Evolutionary conservation across 2,113 vertebrate genomes (phyloP), one percentile per base, ranked within the genome.

Genomic region (Trogon melanurus): DNA sequence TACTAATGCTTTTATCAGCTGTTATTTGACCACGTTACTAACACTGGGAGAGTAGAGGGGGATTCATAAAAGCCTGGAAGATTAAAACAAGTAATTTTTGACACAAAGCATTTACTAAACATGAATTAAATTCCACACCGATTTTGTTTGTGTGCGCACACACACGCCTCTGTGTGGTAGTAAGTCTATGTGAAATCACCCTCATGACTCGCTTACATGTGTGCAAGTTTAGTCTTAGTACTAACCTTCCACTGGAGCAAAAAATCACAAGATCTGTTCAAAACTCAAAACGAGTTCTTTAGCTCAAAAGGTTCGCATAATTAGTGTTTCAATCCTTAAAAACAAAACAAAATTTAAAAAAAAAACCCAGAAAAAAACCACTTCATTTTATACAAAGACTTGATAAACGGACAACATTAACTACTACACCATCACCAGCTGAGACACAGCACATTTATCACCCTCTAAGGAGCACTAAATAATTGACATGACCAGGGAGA

Each of bases 91-190:
- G 10, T 27, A 18, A 19, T 29, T 89, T 70, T 80, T 78, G 10
- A 13, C 7, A 4, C 6, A 66, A 65, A 50, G 11, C 10, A 36
- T 76, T 83, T 66, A 38, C 19, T 9, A 85, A 58, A 66, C 54
- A 67, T 38, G 1, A 87, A 38, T 9, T 70, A 50, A 34, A 32
- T 64, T 8, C 11, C 38, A 62, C 6, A 16, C 15, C 1, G 2
- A 36, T 29, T 89, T 36, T 69, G 20, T 36, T 5, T 62, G 11
- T 30, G 20, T 17, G 14, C 22, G 23, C 23, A 30, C 0, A 0
- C 4, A 5, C 29, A 29, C 29, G 41, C 21, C 16, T 61, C 20
- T 53, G 22, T 20, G 6, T 70, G 29, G n/a, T 47, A 34, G 11
- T 34, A 5, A 47, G 27, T 15, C 32, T 26, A 2, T 18, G 21